Base-by-base conservation (phyloP, 2,888 invertebrate species). In the Tetragonula carbonaria region DNA sequence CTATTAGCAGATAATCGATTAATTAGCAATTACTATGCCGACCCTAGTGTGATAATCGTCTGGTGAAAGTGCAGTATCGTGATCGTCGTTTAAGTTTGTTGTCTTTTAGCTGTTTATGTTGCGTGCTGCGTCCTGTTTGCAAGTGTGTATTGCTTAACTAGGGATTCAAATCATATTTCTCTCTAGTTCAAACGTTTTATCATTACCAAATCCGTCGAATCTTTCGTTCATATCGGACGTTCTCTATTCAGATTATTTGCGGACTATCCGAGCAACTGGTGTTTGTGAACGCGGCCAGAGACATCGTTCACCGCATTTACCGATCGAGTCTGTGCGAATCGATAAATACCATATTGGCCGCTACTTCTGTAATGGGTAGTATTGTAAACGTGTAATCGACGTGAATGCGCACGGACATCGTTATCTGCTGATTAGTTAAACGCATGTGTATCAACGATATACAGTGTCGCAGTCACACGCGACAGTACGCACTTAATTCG, bases 261-360 rank as follows among this genome's bases (percentile, higher is more conserved):
- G 82, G 84, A 87, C 72, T 80, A 63, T 82, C 84, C 77, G 84
- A 84, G 92, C 92, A 92, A 92, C 92, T 93, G 90, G 92, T 92
- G 92, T 90, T 90, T 80, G 82, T 74, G 85, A 89, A 82, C 86
- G 85, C 83, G 74, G 50, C 65, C 82, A 66, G 57, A 68, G 77
- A 78, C 71, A 68, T 79, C 23, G 59, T 66, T 67, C 51, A 13
- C 63, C 65, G 18, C 65, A 70, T 67, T 67, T 38, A 82, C 82
- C 85, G 89, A 83, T 85, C 51, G 57, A 59, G 68, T 21, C 55
- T 23, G 13, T 13, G 45, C 65, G 76, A 74, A 79, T 77, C 75
- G 73, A 78, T 75, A 68, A 67, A 33, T 71, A 66, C 75, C 59
- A 16, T 71, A 80, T 74, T 28, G 84, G 72, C 13, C 71, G 50